Evolutionary conservation across 2,113 vertebrate species (phyloP).

Genomic region (Podilymbus podiceps): DNA sequence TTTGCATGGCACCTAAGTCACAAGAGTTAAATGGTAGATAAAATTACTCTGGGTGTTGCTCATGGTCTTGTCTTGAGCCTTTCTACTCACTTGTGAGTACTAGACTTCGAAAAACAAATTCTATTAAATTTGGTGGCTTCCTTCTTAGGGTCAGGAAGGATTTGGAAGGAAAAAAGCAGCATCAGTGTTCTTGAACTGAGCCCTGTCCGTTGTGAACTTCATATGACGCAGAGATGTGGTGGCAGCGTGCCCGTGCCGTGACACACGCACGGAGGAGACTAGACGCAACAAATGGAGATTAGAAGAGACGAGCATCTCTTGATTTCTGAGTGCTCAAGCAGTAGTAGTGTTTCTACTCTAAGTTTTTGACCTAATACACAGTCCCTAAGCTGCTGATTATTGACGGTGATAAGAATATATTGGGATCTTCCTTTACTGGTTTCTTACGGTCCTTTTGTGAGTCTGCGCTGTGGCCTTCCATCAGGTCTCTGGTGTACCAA

Average conservation of each 20-base stretch:
- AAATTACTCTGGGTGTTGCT: not conserved
- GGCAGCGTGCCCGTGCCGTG: accelerated
- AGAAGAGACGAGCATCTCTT: too few relatives aligned
- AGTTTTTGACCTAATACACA: not conserved
- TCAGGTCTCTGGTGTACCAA: not conserved
- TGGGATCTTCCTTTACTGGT: not conserved
- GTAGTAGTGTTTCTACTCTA: not conserved
- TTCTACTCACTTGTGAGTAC: not conserved
- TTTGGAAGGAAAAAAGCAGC: not conserved
- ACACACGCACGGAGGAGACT: too few relatives aligned
- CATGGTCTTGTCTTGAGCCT: not conserved
- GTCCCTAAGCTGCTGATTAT: not conserved
- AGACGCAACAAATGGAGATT: not conserved
- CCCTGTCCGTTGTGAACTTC: not conserved
- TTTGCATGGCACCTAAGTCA: not conserved
- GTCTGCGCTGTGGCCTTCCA: not conserved
- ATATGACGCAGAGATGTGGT: too few relatives aligned
- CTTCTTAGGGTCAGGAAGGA: not conserved
- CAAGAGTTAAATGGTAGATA: not conserved
- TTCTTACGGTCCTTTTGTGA: not conserved
- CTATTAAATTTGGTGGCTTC: not conserved
- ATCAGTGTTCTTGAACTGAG: not conserved
- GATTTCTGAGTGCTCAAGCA: not conserved
- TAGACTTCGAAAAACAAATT: not conserved
- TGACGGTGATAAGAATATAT: not conserved